Evolutionary conservation across 2,888 invertebrate species (phyloP).

Genomic region (Hedychridium roseum): DNA sequence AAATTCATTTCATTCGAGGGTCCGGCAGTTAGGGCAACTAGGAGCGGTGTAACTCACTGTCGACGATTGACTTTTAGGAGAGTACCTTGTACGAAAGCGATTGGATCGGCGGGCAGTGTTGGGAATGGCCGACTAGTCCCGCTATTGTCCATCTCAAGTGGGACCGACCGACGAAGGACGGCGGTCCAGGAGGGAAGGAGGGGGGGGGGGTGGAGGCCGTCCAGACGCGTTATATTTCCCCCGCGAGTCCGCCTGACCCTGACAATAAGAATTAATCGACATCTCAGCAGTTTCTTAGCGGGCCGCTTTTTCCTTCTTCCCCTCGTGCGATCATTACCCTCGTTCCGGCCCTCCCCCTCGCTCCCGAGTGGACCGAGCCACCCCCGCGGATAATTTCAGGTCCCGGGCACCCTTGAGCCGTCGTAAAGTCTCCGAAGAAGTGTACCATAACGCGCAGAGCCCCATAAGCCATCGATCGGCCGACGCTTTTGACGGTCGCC

Average conservation of each 20-base stretch:
- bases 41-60: too few species aligned
- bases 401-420: conserved; percentile 1
- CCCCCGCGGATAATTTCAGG: conserved; percentile 25
- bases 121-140: conserved; percentile 38
- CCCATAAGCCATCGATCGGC: conserved; percentile 16
- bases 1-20: too few species aligned
- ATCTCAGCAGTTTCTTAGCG: conserved; percentile 37
- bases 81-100: conserved; percentile 28
- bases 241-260: conserved; percentile 38
- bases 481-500: conserved; percentile 18
- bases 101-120: conserved; percentile 29
- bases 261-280: conserved; percentile 55
- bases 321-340: conserved; percentile 2
- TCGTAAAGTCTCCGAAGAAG: conserved; percentile 18
- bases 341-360: conserved; percentile 7
- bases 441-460: conserved; percentile 15
- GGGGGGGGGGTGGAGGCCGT: too few species aligned
- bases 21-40: too few species aligned
- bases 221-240: conserved; percentile 44
- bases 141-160: conserved; percentile 46
- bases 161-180: too few species aligned
- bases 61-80: conserved; percentile 16
- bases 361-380: conserved; percentile 11
- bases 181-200: too few species aligned
- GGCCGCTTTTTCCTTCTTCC: conserved; percentile 18